Conservation (phyloP, 2,888 invertebrate genomes). For the Dynastes hyllus region DNA sequence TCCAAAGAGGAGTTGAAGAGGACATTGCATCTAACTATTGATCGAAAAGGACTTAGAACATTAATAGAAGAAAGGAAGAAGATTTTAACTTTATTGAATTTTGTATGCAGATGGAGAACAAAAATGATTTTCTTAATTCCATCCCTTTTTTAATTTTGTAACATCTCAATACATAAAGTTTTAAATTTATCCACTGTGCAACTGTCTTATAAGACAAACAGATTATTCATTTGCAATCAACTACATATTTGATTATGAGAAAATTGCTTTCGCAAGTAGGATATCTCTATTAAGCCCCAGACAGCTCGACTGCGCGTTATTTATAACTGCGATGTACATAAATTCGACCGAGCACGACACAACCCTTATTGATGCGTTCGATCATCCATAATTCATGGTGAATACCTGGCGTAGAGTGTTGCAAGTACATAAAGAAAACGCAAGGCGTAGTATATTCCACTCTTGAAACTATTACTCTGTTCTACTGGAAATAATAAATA, state of each 20-base stretch:
- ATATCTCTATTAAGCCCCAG: background rate
- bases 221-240: background rate
- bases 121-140: no score
- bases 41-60: no score
- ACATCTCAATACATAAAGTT: no score
- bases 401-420: background rate
- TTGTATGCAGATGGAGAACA: no score
- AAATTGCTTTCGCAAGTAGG: background rate
- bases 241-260: background rate
- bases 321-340: background rate
- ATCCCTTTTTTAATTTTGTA: no score
- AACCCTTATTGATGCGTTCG: constrained; percentile 11
- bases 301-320: background rate
- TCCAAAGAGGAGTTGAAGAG: no score
- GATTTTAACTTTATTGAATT: no score
- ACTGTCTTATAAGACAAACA: background rate
- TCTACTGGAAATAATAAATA: constrained; percentile 7
- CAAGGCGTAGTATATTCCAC: background rate
- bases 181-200: no score
- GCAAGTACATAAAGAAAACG: background rate
- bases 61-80: no score
- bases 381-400: constrained; percentile 16
- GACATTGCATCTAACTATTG: no score
- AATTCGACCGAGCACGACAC: background rate
- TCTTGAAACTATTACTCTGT: background rate